Percentiles rank a stretch among this genome's conserved stretches.
Evolutionary conservation across 2,888 invertebrate species (phyloP).

Genomic region (Geophilus truncorum): DNA sequence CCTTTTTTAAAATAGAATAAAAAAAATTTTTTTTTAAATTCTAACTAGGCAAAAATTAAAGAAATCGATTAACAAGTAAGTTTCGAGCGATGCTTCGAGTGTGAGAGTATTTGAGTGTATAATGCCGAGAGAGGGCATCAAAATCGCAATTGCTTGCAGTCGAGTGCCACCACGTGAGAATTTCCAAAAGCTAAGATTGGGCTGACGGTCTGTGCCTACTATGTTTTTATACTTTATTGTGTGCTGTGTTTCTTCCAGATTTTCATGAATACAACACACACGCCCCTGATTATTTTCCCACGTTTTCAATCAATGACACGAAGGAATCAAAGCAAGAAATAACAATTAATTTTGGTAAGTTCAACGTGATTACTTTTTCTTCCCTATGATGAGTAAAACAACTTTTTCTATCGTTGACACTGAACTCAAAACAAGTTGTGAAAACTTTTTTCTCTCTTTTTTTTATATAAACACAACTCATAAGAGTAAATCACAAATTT

Average conservation of each 20-base stretch:
- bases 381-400: neutral
- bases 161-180: neutral
- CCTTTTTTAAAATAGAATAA: too few relatives aligned
- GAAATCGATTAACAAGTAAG: too few relatives aligned
- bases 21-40: too few relatives aligned
- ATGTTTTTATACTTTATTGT: neutral
- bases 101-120: too few relatives aligned
- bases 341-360: neutral
- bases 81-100: too few relatives aligned
- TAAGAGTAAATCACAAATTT: neutral
- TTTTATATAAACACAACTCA: neutral
- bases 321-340: neutral
- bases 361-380: neutral
- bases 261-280: neutral
- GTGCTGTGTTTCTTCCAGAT: slow-evolving; percentile 9
- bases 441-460: neutral
- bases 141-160: too few relatives aligned
- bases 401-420: slow-evolving; percentile 1
- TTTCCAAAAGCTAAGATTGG: neutral
- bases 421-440: neutral
- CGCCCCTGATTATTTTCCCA: neutral
- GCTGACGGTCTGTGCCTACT: neutral
- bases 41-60: too few relatives aligned
- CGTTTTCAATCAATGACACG: neutral
- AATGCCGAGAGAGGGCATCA: too few relatives aligned